Evolutionary conservation across 2,797 vertebrate genomes (phyloP), one percentile per base, ranked within the genome.

Genomic region (Anabacerthia variegaticeps): DNA sequence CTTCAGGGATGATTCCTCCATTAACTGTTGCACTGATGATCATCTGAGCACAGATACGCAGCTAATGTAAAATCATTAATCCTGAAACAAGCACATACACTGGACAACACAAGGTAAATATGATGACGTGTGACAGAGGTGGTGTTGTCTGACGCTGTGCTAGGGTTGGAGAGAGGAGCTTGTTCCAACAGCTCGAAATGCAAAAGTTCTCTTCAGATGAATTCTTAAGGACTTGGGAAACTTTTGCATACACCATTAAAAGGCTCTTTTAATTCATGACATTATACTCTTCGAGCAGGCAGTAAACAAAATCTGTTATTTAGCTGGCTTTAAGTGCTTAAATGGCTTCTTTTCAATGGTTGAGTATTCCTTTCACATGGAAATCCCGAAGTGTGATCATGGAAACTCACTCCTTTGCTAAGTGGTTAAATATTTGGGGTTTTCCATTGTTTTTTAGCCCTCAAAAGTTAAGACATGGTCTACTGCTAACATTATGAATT

Each of bases 221-320:
- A 56, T 76, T 36, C 59, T 49, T 66, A 59, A 82, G 48, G 65
- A 73, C 67, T 21, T 44, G 32, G 39, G 67, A 79, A 89, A 89
- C 10, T 72, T 52, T 71, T 65, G 54, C 41, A 58, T 72, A 49
- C 20, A 56, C 5, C 37, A 32, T 82, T 66, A 73, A 85, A 75
- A 89, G 65, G 18, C 9, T 62, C 59, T 85, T 54, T 73, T 62
- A 72, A 73, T 83, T 88, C 21, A 58, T 22, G 6, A 28, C 69
- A 62, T 32, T 46, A 52, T 9, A 75, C 5, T 8, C 46, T 75
- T 91, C 32, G 30, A 87, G 69, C 36, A 77, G 56, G 56, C 63
- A 71, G 48, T 79, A 92, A 92, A 82, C 39, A 79, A 84, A 92
- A 93, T 79, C 71, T 79, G 74, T 39, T 89, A 63, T 77, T 79